Conservation (phyloP, 2,888 invertebrate genomes). For the Coenonympha arcania region DNA sequence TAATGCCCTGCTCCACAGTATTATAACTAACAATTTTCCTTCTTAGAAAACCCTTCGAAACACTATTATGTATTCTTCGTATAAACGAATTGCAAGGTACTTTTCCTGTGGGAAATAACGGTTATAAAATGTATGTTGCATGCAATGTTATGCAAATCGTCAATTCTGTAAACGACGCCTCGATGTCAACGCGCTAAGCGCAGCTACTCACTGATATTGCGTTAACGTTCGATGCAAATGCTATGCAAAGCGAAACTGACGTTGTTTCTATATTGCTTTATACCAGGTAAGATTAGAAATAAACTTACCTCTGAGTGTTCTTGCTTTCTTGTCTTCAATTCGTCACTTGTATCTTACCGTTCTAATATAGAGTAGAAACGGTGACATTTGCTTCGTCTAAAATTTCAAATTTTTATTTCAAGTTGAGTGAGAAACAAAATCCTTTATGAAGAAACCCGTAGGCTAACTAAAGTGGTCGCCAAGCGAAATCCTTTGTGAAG, state of each 20-base stretch:
- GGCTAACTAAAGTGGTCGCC: too few relatives aligned
- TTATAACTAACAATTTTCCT: too few relatives aligned
- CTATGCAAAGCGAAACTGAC: not conserved
- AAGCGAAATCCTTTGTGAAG: too few relatives aligned
- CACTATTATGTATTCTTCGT: not conserved
- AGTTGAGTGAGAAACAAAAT: too few relatives aligned
- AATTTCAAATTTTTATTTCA: too few relatives aligned
- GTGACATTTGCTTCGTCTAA: too few relatives aligned
- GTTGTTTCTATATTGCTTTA: not conserved
- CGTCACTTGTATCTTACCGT: too few relatives aligned
- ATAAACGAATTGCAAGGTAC: not conserved
- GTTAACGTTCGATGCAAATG: not conserved
- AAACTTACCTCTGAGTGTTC: too few relatives aligned
- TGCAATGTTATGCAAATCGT: slow-evolving; percentile 10
- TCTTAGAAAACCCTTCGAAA: not conserved
- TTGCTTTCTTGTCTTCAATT: too few relatives aligned
- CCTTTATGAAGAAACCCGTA: too few relatives aligned
- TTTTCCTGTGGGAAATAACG: slow-evolving; percentile 5
- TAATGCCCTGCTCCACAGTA: too few relatives aligned
- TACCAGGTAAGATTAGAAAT: not conserved
- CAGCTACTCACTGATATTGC: not conserved
- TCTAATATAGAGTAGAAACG: too few relatives aligned
- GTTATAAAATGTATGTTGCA: slow-evolving; percentile 12
- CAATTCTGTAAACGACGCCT: slow-evolving; percentile 5
- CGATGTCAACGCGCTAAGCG: not conserved